Percentiles rank a stretch among this genome's conserved stretches.
phyloP scores from a whole-genome alignment of 2,888 invertebrate species.

The Nomada fabriciana region DNA sequence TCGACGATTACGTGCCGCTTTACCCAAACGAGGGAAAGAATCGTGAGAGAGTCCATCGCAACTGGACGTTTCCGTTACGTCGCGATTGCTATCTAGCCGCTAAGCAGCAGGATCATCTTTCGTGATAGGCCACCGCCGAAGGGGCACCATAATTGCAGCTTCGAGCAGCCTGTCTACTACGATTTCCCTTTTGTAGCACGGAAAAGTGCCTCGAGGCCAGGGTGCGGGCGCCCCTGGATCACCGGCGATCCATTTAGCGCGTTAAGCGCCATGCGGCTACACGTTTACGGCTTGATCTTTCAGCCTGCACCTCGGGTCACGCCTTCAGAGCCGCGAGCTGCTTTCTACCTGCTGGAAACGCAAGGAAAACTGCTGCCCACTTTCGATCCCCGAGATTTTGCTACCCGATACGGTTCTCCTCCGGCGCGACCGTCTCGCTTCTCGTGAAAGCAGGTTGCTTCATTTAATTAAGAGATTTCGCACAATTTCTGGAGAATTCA shows the following conservation, averaged over 20 bases:
- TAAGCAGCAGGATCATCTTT: conserved; percentile 46
- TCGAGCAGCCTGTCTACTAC: conserved; percentile 20
- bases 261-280: conserved; percentile 24
- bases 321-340: conserved; percentile 17
- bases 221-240: conserved; percentile 14
- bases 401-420: background rate
- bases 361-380: background rate
- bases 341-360: conserved; percentile 2
- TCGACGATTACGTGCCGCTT: conserved; percentile 21
- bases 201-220: conserved; percentile 10
- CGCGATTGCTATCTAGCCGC: conserved; percentile 27
- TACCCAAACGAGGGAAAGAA: conserved; percentile 1
- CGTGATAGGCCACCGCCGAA: conserved; percentile 57
- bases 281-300: conserved; percentile 41
- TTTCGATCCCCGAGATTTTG: conserved; percentile 6
- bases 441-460: background rate
- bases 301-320: conserved; percentile 26
- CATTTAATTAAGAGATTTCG: background rate
- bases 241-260: conserved; percentile 41
- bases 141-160: conserved; percentile 42
- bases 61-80: conserved; percentile 31
- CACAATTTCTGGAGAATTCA: background rate
- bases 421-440: background rate
- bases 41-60: background rate
- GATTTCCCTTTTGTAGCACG: conserved; percentile 51